A percentile compares a stretch with the other conserved stretches of the same genome.
phyloP scores from a whole-genome alignment of 2,888 invertebrate genomes.

The Drosophila rubida region DNA sequence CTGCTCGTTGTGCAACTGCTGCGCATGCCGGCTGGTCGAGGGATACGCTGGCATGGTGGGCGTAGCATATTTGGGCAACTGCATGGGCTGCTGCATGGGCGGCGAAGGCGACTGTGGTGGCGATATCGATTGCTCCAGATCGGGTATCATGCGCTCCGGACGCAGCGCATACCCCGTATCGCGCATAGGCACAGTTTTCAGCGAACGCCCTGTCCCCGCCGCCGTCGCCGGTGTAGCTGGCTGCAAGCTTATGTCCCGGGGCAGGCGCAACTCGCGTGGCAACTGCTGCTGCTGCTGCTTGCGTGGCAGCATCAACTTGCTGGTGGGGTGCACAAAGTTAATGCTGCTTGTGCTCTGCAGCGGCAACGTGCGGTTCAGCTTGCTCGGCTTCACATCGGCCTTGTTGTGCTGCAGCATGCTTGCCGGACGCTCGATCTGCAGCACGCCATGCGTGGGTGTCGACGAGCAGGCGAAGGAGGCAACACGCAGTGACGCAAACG shows the following conservation, averaged over 20 bases:
- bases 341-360: slow-evolving; percentile 63
- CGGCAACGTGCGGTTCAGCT: slow-evolving; percentile 51
- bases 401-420: slow-evolving; percentile 43
- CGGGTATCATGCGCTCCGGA: slow-evolving; percentile 77
- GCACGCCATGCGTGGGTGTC: slow-evolving; percentile 48
- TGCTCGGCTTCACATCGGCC: slow-evolving; percentile 21
- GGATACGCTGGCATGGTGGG: slow-evolving; percentile 36
- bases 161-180: slow-evolving; percentile 76
- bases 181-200: slow-evolving; percentile 73
- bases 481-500: slow-evolving; percentile 68
- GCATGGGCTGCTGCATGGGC: slow-evolving; percentile 23
- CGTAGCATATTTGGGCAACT: slow-evolving; percentile 16
- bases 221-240: slow-evolving; percentile 31
- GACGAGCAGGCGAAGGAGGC: slow-evolving; percentile 74
- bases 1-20: slow-evolving; percentile 35
- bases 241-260: slow-evolving; percentile 67
- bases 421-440: slow-evolving; percentile 63
- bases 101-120: slow-evolving; percentile 72
- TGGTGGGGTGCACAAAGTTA: slow-evolving; percentile 65
- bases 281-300: slow-evolving; percentile 35
- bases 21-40: slow-evolving; percentile 66
- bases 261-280: slow-evolving; percentile 45
- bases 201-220: slow-evolving; percentile 32
- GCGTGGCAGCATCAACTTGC: slow-evolving; percentile 71
- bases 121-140: slow-evolving; percentile 69